Percentiles rank a stretch among this genome's conserved stretches.
phyloP scores from a whole-genome alignment of 2,113 vertebrate genomes.

The Tachycineta bicolor region DNA sequence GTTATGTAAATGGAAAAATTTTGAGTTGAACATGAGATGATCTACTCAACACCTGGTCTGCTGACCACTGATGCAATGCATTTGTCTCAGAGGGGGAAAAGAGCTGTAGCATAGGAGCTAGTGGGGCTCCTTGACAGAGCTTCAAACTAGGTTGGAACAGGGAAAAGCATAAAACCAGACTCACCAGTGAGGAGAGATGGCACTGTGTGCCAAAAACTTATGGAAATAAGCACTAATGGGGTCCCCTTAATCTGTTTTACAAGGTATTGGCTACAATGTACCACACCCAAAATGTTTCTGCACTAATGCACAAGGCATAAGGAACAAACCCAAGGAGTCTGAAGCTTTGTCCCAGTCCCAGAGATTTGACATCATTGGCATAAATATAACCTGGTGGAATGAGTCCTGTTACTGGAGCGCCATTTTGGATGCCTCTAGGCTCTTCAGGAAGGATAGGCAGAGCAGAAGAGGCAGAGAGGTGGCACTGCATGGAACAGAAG shows the following conservation, averaged over 20 bases:
- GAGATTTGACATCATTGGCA: neutral
- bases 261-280: neutral
- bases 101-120: neutral
- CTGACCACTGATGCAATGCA: neutral
- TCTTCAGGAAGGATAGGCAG: neutral
- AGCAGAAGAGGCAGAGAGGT: neutral
- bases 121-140: neutral
- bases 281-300: neutral
- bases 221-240: neutral
- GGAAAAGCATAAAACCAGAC: neutral
- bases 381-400: neutral
- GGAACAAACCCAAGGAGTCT: neutral
- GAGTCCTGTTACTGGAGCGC: neutral
- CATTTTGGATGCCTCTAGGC: neutral
- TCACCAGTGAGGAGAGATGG: neutral
- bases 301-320: neutral
- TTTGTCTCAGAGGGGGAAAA: neutral
- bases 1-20: neutral
- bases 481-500: neutral
- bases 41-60: neutral
- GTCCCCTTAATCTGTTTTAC: neutral
- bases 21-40: neutral
- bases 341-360: neutral
- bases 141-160: neutral
- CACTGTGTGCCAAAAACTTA: neutral